These are phyloP conservation scores for Lithobates pipiens DNA, from an alignment of 2,797 vertebrate genomes.

Conservation along the genomic window DNA sequence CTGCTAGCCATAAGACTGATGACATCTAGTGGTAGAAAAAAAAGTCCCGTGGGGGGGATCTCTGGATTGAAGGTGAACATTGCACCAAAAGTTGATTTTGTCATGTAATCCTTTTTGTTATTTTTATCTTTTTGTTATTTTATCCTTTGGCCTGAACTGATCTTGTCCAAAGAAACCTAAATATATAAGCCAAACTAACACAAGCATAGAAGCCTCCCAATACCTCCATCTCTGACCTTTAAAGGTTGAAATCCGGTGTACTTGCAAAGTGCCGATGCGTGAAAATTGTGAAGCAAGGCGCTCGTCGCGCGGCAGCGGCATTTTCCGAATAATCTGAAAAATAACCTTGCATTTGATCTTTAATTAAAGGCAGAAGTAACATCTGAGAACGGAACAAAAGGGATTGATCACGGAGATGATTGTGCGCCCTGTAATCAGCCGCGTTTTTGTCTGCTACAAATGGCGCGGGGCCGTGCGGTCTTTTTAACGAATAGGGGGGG, in stretches of 20 bases:
- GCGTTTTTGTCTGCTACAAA: constrained; percentile 28
- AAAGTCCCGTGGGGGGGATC: no score
- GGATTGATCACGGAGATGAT: constrained; percentile 47
- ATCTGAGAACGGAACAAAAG: constrained; percentile 45
- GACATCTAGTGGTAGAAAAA: no score
- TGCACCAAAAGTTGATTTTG: no score
- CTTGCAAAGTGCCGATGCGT: constrained; percentile 40
- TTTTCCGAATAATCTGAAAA: constrained; percentile 34
- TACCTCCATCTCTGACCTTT: constrained; percentile 25
- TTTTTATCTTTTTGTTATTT: neutral
- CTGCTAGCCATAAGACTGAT: neutral
- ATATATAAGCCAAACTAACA: neutral
- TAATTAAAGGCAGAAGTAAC: constrained; percentile 48
- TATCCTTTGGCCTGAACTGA: neutral
- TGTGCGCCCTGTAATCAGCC: constrained; percentile 24
- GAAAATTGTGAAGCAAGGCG: neutral
- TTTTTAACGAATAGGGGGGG: constrained; percentile 29
- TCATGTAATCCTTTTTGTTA: no score
- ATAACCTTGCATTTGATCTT: constrained; percentile 54
- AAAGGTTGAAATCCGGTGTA: neutral
- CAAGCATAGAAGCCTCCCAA: neutral
- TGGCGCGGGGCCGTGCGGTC: neutral
- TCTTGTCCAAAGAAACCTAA: neutral
- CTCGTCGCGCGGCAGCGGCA: neutral
- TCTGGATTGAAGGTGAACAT: no score